These are phyloP conservation scores for Remorina albescens DNA, from an alignment of 2,797 vertebrate genomes.

Conservation along the genomic window DNA sequence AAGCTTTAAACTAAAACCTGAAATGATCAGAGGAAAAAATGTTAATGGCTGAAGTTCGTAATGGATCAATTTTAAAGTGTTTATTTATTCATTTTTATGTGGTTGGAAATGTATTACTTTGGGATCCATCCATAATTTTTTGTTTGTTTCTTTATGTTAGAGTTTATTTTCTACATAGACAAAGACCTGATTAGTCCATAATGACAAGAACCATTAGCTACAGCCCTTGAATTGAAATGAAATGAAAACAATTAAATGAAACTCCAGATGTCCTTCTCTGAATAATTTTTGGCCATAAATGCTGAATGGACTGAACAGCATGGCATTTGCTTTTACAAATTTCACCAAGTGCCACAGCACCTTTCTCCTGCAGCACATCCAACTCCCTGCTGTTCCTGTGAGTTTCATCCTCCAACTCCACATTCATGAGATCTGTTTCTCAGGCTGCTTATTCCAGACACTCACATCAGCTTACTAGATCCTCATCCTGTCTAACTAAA, in stretches of 20 bases:
- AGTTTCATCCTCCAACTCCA: conserved; percentile 15
- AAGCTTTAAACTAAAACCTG: not conserved
- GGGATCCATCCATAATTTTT: not conserved
- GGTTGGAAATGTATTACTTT: not conserved
- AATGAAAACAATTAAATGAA: not conserved
- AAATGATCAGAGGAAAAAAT: not conserved
- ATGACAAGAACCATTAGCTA: not conserved
- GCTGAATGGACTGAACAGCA: not conserved
- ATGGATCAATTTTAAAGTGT: not conserved
- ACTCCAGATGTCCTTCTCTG: not conserved
- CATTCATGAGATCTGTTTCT: conserved; percentile 70
- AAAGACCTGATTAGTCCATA: not conserved
- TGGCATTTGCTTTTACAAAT: not conserved
- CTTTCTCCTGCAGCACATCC: conserved; percentile 9
- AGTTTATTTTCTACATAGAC: not conserved
- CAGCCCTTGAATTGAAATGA: not conserved
- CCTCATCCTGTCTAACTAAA: conserved; percentile 36
- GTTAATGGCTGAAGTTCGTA: not conserved
- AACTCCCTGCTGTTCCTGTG: conserved; percentile 32
- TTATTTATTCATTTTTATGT: not conserved
- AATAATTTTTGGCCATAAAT: not conserved
- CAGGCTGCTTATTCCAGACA: conserved; percentile 41
- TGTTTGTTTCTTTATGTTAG: not conserved
- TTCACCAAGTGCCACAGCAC: conserved; percentile 2
- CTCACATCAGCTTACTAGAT: conserved; percentile 50